phyloP scores from a whole-genome alignment of 2,888 invertebrate genomes.

The Dryocosmus kuriphilus region DNA sequence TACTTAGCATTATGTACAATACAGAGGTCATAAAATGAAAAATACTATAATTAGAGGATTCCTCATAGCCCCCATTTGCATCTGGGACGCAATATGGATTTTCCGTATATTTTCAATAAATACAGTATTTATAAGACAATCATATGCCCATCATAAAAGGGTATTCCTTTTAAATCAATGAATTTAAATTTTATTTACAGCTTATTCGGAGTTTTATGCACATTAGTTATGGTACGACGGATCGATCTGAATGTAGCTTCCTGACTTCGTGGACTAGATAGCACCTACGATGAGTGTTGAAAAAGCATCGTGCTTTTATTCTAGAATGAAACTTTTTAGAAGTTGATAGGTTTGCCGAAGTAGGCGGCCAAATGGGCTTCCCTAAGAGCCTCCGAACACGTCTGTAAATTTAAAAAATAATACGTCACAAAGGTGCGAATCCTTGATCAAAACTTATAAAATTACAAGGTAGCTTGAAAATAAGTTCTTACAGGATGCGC shows the following conservation, averaged over 20 bases:
- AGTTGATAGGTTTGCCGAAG: conserved; percentile 98
- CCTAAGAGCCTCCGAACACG: conserved; percentile 97
- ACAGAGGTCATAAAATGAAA: background rate
- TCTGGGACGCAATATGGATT: conserved; percentile 49
- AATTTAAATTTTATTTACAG: conserved; percentile 61
- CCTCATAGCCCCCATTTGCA: conserved; percentile 49
- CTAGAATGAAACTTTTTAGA: conserved; percentile 79
- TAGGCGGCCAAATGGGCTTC: conserved; percentile 98
- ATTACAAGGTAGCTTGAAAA: background rate
- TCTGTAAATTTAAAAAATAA: conserved; percentile 81
- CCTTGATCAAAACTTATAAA: background rate
- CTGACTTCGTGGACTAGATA: conserved; percentile 54
- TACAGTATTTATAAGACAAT: conserved; percentile 67
- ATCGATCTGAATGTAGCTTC: conserved; percentile 56
- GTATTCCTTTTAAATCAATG: conserved; percentile 57
- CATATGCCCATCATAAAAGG: conserved; percentile 66
- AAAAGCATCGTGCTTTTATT: conserved; percentile 53
- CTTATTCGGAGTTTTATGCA: conserved; percentile 55
- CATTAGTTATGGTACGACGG: conserved; percentile 51
- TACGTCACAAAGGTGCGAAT: conserved; percentile 33
- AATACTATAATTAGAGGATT: conserved; percentile 3
- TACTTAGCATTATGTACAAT: background rate
- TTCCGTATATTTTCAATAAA: conserved; percentile 73
- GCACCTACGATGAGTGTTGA: conserved; percentile 63
- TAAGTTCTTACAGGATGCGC: conserved; percentile 93